phyloP scores from a whole-genome alignment of 2,888 invertebrate genomes.

The Hartigia nigra region DNA sequence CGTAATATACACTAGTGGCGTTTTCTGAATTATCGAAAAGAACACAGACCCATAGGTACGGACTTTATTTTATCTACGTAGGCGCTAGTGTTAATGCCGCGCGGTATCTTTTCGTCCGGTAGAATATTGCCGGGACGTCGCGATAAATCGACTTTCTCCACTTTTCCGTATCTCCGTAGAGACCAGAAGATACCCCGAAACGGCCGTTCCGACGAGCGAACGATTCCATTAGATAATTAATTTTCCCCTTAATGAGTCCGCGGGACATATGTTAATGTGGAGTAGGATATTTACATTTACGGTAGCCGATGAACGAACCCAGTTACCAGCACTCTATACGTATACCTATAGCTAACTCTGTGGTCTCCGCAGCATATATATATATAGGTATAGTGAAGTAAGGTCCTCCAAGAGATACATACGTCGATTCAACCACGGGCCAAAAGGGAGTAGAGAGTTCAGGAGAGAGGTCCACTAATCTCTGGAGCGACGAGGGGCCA shows the following conservation, averaged over 20 bases:
- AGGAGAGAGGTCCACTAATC: slow-evolving; percentile 43
- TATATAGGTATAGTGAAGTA: slow-evolving; percentile 20
- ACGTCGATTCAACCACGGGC: slow-evolving; percentile 13
- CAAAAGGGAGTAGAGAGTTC: slow-evolving; percentile 6
- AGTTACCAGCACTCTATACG: slow-evolving; percentile 26
- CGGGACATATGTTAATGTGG: slow-evolving; percentile 61
- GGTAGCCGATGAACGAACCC: slow-evolving; percentile 47
- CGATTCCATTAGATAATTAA: slow-evolving; percentile 55
- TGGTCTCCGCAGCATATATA: slow-evolving; percentile 19
- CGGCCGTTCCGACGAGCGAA: slow-evolving; percentile 6
- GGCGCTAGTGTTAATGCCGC: slow-evolving; percentile 1
- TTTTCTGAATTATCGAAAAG: background rate
- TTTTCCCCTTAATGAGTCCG: slow-evolving; percentile 60
- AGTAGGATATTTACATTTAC: slow-evolving; percentile 60
- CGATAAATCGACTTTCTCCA: slow-evolving; percentile 12
- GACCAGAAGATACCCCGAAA: slow-evolving; percentile 8
- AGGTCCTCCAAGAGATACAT: background rate
- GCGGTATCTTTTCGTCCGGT: slow-evolving; percentile 5
- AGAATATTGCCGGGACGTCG: slow-evolving; percentile 4
- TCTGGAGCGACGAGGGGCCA: slow-evolving; percentile 35
- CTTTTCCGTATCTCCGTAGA: slow-evolving; percentile 1
- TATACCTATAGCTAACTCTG: slow-evolving; percentile 24
- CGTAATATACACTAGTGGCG: background rate
- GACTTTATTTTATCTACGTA: background rate
- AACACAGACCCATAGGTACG: background rate